Base-by-base conservation (phyloP, 2,797 vertebrate genomes). In the Ciconia nigra region DNA sequence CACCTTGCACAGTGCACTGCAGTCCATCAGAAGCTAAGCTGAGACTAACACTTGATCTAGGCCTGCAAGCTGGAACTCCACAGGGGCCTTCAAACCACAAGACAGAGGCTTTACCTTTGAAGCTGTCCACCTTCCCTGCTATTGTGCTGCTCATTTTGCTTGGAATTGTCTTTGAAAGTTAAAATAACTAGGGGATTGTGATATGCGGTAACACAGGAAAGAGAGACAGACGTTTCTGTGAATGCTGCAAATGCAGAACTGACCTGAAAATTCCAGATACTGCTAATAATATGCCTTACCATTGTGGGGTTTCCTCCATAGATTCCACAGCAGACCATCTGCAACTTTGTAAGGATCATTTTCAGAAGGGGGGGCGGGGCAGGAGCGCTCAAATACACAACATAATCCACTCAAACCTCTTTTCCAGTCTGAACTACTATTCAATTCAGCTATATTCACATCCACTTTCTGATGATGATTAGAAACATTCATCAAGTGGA, bases 21-120 rank as follows among this genome's bases (percentile, higher is more conserved):
- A 33, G 24, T 79, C 79, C 83, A 52, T 88, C 80, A 65, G 85
- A 93, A 89, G 42, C 31, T 84, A 91, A 97, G 46, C 55, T 80
- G 74, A 93, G 63, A 71, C 31, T n/a, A 61, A 90, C 46, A 33
- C 52, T 51, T 92, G 66, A 95, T 93, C 39, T 73, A 85, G 14
- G 59, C 82, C 46, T 46, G 19, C 1, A 15, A 72, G 58, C 7
- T 26, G 37, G 28, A 90, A 74, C 65, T 52, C 88, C 82, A 66
- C 14, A 70, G 79, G 76, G 59, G 35, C 77, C 92, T 97, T 89
- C 89, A 91, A 95, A 90, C 3, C 39, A 83, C 44, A 90, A 93
- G 79, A 83, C 84, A 90, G 66, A 93, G 74, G 52, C 22, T 91
- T 95, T n/a, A 41, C 26, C 62, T 94, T 83, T 90, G 84, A 93